A percentile compares a stretch with the other conserved stretches of the same genome.
Conservation (phyloP, 2,113 vertebrate genomes). For the Pipa parva region DNA sequence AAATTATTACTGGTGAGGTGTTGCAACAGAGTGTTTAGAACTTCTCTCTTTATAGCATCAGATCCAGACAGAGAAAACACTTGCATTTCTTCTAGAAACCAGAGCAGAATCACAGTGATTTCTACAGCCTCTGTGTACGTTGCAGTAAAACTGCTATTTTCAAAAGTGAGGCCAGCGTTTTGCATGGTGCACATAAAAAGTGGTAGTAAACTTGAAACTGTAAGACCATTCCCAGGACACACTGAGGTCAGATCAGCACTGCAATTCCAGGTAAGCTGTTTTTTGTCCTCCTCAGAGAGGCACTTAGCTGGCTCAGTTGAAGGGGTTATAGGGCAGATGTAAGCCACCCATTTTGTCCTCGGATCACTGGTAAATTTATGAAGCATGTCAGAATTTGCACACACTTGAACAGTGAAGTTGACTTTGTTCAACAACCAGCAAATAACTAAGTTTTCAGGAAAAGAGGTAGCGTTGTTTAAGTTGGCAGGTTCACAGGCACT, state of each 20-base stretch:
- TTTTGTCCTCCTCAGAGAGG: slow-evolving; percentile 51
- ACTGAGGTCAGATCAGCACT: slow-evolving; percentile 50
- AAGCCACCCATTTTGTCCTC: slow-evolving; percentile 58
- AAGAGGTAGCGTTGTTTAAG: neutral
- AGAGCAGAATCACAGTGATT: slow-evolving; percentile 56
- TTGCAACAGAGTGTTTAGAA: slow-evolving; percentile 49
- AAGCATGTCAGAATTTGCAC: slow-evolving; percentile 40
- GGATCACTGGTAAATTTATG: slow-evolving; percentile 53
- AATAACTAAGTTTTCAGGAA: neutral
- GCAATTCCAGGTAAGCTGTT: slow-evolving; percentile 64
- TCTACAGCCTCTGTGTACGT: slow-evolving; percentile 54
- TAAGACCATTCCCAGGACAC: slow-evolving; percentile 53
- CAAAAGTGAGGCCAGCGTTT: slow-evolving; percentile 49
- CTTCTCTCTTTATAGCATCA: slow-evolving; percentile 50
- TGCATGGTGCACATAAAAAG: slow-evolving; percentile 62
- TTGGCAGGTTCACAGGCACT: neutral
- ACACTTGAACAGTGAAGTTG: slow-evolving; percentile 5
- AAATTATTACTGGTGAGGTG: slow-evolving; percentile 53
- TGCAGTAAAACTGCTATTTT: slow-evolving; percentile 43
- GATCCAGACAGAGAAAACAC: slow-evolving; percentile 53
- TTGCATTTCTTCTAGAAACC: slow-evolving; percentile 62
- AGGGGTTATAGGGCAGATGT: slow-evolving; percentile 51
- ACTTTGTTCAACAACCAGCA: slow-evolving; percentile 15
- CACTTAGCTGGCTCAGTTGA: slow-evolving; percentile 42
- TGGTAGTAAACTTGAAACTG: slow-evolving; percentile 48